These are phyloP conservation scores for Dione vanillae DNA, from an alignment of 2,888 invertebrate species.

Conservation along the genomic window DNA sequence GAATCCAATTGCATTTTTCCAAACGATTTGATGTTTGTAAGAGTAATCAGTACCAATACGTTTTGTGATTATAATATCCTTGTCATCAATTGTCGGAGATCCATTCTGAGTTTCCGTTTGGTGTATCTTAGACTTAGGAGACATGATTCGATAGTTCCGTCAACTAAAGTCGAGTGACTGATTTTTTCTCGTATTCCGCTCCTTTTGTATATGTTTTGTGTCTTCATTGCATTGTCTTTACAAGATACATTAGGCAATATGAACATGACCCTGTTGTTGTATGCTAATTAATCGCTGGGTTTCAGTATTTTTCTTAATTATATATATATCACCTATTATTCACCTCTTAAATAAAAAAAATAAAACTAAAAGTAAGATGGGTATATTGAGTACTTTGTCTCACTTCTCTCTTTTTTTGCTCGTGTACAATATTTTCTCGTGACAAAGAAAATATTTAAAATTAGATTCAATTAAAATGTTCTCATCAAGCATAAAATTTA, in stretches of 20 bases:
- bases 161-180: slow-evolving; percentile 12
- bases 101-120: slow-evolving; percentile 27
- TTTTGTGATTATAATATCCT: slow-evolving; percentile 48
- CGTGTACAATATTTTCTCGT: neutral
- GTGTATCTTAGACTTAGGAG: slow-evolving; percentile 5
- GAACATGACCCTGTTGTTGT: slow-evolving; percentile 47
- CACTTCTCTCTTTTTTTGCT: too few relatives aligned
- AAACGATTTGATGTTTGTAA: slow-evolving; percentile 82
- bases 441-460: neutral
- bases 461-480: slow-evolving; percentile 8
- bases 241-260: slow-evolving; percentile 36
- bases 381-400: neutral
- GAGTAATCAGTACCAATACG: slow-evolving; percentile 63
- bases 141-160: slow-evolving; percentile 16
- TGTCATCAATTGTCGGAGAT: neutral
- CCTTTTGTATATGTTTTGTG: slow-evolving; percentile 21
- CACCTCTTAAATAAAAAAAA: neutral
- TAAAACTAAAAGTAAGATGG: neutral
- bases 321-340: neutral
- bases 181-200: slow-evolving; percentile 28
- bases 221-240: slow-evolving; percentile 37
- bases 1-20: slow-evolving; percentile 86
- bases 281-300: slow-evolving; percentile 38
- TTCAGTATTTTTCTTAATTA: neutral
- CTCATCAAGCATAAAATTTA: slow-evolving; percentile 31